Conservation (phyloP, 2,797 vertebrate species). For the Psittacula echo region DNA sequence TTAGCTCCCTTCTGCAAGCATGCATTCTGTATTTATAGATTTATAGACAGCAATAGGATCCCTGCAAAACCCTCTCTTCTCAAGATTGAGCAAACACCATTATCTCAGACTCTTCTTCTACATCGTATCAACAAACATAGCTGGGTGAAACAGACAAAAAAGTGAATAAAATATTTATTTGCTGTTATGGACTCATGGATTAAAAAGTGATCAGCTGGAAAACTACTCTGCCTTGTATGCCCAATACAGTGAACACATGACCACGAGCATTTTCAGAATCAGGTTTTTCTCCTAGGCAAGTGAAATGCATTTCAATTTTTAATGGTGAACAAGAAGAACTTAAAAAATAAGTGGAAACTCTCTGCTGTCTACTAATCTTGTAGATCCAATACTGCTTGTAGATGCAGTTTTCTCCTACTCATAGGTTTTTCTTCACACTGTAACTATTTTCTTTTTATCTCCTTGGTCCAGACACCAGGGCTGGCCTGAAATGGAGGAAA, state of each 20-base stretch:
- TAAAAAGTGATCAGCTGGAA: neutral
- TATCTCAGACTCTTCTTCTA: neutral
- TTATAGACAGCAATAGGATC: neutral
- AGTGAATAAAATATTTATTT: neutral
- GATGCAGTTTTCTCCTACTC: neutral
- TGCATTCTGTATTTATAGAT: neutral
- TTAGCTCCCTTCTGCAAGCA: neutral
- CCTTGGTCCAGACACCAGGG: neutral
- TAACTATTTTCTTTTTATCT: neutral
- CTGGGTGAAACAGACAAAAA: neutral
- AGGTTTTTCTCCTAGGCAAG: neutral
- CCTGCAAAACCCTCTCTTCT: neutral
- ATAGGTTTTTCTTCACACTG: neutral
- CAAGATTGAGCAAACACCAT: neutral
- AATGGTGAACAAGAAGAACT: neutral
- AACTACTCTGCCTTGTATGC: neutral
- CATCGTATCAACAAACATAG: neutral
- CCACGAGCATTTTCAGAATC: neutral
- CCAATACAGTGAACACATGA: neutral
- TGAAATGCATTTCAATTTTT: neutral
- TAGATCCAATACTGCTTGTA: neutral
- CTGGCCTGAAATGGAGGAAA: neutral
- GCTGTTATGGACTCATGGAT: neutral
- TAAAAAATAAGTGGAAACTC: neutral
- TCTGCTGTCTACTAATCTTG: neutral